Evolutionary conservation across 2,113 vertebrate genomes (phyloP).

Genomic region (Leptosomus discolor): DNA sequence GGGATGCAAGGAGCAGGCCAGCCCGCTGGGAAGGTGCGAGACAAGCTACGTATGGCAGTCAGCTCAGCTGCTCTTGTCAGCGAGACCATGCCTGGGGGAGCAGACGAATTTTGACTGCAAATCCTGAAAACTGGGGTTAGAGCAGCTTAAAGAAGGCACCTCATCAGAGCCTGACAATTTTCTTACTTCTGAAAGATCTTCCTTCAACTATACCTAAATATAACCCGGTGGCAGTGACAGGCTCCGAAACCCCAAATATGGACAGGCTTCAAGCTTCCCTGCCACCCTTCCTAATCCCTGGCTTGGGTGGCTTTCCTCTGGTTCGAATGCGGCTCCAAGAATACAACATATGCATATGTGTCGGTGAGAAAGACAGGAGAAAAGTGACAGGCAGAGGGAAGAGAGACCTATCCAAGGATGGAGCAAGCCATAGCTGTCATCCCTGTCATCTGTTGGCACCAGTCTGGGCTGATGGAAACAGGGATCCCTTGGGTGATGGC

Average conservation of each 20-base stretch:
- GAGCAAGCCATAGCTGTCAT: not conserved
- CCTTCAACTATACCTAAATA: not conserved
- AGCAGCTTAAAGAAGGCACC: not conserved
- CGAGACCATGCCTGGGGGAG: fast-evolving
- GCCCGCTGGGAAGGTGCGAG: not conserved
- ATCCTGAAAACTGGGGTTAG: not conserved
- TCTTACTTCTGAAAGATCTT: not conserved
- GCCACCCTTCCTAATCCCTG: not conserved
- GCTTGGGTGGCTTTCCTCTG: not conserved
- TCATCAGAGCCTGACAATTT: not conserved
- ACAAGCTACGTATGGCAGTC: not conserved
- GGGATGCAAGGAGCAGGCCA: not conserved
- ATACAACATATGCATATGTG: not conserved
- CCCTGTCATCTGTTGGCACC: not conserved
- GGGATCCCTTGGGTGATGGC: not conserved
- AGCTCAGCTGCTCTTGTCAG: not conserved
- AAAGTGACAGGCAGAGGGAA: not conserved
- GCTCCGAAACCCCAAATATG: not conserved
- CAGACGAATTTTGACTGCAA: not conserved
- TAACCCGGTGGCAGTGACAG: not conserved
- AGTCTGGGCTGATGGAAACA: not conserved
- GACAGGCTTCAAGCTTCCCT: not conserved
- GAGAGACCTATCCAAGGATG: not conserved
- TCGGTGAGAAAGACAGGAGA: not conserved
- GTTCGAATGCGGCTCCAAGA: not conserved